Base-by-base conservation (phyloP, 2,113 vertebrate genomes). In the Brienomyrus brachyistius region DNA sequence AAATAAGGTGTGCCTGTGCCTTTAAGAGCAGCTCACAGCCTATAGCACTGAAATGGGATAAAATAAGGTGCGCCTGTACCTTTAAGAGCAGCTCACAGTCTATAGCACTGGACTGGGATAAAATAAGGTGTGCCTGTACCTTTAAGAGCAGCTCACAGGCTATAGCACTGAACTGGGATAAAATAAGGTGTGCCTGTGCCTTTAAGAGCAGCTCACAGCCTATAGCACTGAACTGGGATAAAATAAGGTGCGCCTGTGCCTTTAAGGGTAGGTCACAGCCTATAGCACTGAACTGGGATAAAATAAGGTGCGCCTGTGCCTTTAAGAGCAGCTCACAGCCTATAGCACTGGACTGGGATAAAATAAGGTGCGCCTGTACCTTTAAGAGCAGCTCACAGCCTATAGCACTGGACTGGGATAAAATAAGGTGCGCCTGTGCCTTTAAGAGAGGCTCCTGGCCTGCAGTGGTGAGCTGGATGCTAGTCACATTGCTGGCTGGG, bases 361-460 rank as follows among this genome's bases (percentile, higher is more conserved):
- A 7, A 80, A 80, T 43, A 0, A 17, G 11, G 70, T 40, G 6
- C 2, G 35, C 8, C 35, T 80, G 35, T 80, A 5, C 35, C 74
- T 80, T 40, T 40, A 40, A 40, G 40, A 19, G 74, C 31, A 35
- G 31, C 77, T 43, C 31, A 19, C 74, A 80, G 74, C 82, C 35
- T 47, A 19, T n/a, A 23, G 43, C 40, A 23, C 10, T 48, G 80
- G 13, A 10, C 21, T 45, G 17, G 15, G 21, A 23, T 47, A 48
- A 48, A 45, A 84, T 86, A 19, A 31, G 27, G 27, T 45, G 52
- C 1, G 4, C 5, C 59, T 77, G 89, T 45, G 52, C 77, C 90
- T 88, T 90, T 88, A 90, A 90, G 90, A 6, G 52, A 5, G 8
- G 86, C 85, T 70, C 87, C 1, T 7, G n/a, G 83, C 56, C 82